These are phyloP conservation scores for Cecropterus lyciades DNA, from an alignment of 1,140 invertebrate species.

Conservation along the genomic window DNA sequence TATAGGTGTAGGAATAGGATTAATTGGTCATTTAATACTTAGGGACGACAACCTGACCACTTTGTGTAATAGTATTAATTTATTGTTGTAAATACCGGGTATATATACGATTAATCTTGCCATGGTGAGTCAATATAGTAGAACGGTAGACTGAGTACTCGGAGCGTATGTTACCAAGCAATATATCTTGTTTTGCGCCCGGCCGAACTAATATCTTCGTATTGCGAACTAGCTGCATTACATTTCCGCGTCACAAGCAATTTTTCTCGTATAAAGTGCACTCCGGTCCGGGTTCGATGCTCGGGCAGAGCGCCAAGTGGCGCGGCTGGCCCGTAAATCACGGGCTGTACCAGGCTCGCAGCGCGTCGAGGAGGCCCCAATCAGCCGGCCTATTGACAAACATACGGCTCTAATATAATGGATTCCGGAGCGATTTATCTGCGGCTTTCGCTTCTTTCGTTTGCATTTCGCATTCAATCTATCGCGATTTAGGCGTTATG, in stretches of 20 bases:
- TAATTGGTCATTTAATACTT: slow-evolving; percentile 5
- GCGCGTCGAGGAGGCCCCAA: slow-evolving; percentile 72
- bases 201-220: slow-evolving; percentile 37
- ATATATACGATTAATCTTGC: background rate
- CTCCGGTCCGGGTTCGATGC: slow-evolving; percentile 60
- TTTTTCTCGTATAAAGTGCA: slow-evolving; percentile 74
- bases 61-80: slow-evolving; percentile 4
- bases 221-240: slow-evolving; percentile 39
- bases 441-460: slow-evolving; percentile 55
- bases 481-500: slow-evolving; percentile 49
- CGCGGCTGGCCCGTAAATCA: slow-evolving; percentile 74
- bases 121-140: background rate
- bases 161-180: slow-evolving; percentile 18
- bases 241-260: slow-evolving; percentile 65
- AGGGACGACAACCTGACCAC: slow-evolving; percentile 1
- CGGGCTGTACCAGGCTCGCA: slow-evolving; percentile 67
- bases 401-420: slow-evolving; percentile 75
- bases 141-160: background rate
- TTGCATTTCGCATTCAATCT: slow-evolving; percentile 60
- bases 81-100: slow-evolving; percentile 1
- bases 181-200: slow-evolving; percentile 29
- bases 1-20: background rate
- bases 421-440: slow-evolving; percentile 72
- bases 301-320: slow-evolving; percentile 76
- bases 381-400: slow-evolving; percentile 81